Evolutionary conservation across 2,113 vertebrate genomes (phyloP), one percentile per base, ranked within the genome.

Genomic region (Phaethon lepturus): DNA sequence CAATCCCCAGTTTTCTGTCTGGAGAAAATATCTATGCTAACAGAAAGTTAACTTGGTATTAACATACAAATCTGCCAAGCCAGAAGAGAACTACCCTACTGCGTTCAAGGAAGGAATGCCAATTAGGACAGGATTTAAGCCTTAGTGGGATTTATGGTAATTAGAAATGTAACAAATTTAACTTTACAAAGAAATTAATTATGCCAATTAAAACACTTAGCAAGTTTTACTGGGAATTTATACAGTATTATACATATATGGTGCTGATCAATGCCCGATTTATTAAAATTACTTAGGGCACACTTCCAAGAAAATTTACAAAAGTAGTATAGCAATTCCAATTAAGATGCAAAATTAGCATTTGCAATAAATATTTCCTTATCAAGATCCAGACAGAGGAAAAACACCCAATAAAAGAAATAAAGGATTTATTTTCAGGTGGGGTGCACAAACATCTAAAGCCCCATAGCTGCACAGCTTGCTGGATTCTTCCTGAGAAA

Each of bases 131-230:
- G 92, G 88, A 95, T 88, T 92, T 74, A 90, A 86, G 94, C 93
- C 86, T 96, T 84, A 55, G 79, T 49, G 68, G 93, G 94, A 92
- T 95, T 96, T 94, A 56, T 73, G 75, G 78, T 86, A 74, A 96
- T 93, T 86, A 93, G 76, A 90, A 96, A 90, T 23, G 72, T 67
- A 92, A 86, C 78, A 71, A 90, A 94, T 93, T 72, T 79, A 91
- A 96, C 91, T 95, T 86, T 80, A 94, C 90, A 86, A 90, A 97
- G 84, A 90, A 89, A 89, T 91, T 93, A 92, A 96, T 96, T 73
- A 88, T 49, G 86, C 74, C 93, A 96, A 83, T 92, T 93, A 88
- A 86, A 94, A 86, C 77, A 68, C 73, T 96, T 58, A 66, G 83
- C 68, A 83, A 86, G 77, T 95, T 86, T 94, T 73, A 82, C 87